These are phyloP conservation scores for Leptoclinus maculatus DNA, from an alignment of 2,797 vertebrate species.

Conservation along the genomic window DNA sequence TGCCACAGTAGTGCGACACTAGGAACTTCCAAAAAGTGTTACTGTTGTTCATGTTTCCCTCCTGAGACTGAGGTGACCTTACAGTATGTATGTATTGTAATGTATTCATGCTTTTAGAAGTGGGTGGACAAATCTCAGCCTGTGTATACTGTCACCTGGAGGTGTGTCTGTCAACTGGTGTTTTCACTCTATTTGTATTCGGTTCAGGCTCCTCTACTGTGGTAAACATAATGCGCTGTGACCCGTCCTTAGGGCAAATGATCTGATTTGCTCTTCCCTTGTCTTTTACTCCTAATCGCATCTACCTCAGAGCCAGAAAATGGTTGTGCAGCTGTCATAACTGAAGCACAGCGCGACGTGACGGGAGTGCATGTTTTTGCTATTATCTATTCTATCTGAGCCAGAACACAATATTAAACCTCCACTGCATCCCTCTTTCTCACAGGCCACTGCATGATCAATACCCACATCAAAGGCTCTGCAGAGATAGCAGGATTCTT, in stretches of 20 bases:
- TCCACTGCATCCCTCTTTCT: constrained; percentile 70
- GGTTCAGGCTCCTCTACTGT: constrained; percentile 18
- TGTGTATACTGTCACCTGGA: constrained; percentile 31
- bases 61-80: constrained; percentile 46
- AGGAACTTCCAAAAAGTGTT: constrained; percentile 29
- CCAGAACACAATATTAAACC: constrained; percentile 75
- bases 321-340: constrained; percentile 72
- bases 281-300: constrained; percentile 65
- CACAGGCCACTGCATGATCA: constrained; percentile 83
- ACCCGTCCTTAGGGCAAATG: constrained; percentile 60
- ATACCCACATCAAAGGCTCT: constrained; percentile 90
- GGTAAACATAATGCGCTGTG: constrained; percentile 59
- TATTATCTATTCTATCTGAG: constrained; percentile 70
- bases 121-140: constrained; percentile 11
- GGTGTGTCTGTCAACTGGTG: constrained; percentile 44
- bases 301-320: constrained; percentile 61
- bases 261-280: constrained; percentile 67
- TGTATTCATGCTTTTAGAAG: constrained; percentile 22
- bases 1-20: constrained; percentile 53
- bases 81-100: too few relatives aligned
- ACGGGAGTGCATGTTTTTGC: constrained; percentile 77
- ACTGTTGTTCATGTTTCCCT: constrained; percentile 23
- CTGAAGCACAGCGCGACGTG: constrained; percentile 55
- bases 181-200: constrained; percentile 52
- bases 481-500: constrained; percentile 89